Evolutionary conservation across 2,888 invertebrate species (phyloP).

Genomic region (Pteria penguin): DNA sequence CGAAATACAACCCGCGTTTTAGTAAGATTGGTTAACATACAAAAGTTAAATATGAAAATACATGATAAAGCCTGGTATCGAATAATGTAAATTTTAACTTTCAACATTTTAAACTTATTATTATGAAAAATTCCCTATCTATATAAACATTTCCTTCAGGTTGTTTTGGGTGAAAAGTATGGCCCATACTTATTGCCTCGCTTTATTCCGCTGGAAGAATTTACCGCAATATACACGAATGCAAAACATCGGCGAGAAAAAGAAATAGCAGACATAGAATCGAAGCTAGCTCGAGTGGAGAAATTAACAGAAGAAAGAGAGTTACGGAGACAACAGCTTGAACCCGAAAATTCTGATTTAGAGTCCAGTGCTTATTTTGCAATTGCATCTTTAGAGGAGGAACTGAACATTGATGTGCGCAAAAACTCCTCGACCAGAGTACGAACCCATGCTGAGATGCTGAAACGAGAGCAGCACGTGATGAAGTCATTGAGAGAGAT

Average conservation of each 20-base stretch:
- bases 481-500: slow-evolving; percentile 61
- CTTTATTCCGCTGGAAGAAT: slow-evolving; percentile 78
- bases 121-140: no score
- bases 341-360: slow-evolving; percentile 2
- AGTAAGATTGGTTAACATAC: no score
- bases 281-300: slow-evolving; percentile 53
- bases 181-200: slow-evolving; percentile 79
- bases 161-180: slow-evolving; percentile 81
- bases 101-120: no score
- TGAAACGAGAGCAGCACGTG: slow-evolving; percentile 48
- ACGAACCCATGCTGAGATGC: slow-evolving; percentile 38
- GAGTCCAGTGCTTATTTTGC: not conserved
- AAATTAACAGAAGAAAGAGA: slow-evolving; percentile 40
- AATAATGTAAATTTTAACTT: no score
- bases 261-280: slow-evolving; percentile 48
- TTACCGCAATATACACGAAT: slow-evolving; percentile 62
- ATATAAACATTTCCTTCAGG: no score
- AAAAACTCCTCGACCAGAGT: slow-evolving; percentile 1
- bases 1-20: no score
- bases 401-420: not conserved
- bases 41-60: no score
- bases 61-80: no score
- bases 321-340: slow-evolving; percentile 31
- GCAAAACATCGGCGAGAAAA: slow-evolving; percentile 42
- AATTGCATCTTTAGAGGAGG: slow-evolving; percentile 2